Evolutionary conservation across 2,888 invertebrate species (phyloP).

Genomic region (Agonum fuliginosum): DNA sequence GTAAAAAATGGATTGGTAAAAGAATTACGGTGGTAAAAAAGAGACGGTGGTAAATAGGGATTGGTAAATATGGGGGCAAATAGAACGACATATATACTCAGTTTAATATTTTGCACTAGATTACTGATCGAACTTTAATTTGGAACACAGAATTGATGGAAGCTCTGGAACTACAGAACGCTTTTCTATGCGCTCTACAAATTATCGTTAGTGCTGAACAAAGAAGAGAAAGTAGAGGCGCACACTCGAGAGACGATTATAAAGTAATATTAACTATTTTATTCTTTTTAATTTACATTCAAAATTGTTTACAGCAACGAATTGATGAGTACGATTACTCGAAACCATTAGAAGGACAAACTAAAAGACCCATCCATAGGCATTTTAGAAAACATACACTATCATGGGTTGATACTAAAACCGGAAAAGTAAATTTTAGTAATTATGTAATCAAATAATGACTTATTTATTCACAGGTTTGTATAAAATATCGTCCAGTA

Average conservation of each 20-base stretch:
- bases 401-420: constrained; percentile 74
- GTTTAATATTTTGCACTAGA: constrained; percentile 51
- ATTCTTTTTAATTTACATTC: constrained; percentile 30
- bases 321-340: constrained; percentile 82
- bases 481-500: constrained; percentile 81
- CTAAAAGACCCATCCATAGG: constrained; percentile 74
- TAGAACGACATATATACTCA: no score
- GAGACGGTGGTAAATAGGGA: no score
- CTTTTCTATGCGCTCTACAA: constrained; percentile 79
- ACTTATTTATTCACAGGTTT: constrained; percentile 71
- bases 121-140: constrained; percentile 74
- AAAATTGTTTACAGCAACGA: constrained; percentile 71
- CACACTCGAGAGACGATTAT: constrained; percentile 83
- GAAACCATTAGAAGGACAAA: constrained; percentile 78
- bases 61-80: no score
- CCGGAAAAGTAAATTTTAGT: constrained; percentile 75
- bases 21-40: no score
- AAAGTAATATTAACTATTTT: constrained; percentile 70
- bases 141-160: constrained; percentile 86
- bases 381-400: constrained; percentile 86
- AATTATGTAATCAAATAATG: constrained; percentile 23
- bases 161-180: constrained; percentile 82
- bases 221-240: constrained; percentile 83
- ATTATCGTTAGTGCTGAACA: constrained; percentile 74
- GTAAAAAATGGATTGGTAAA: no score